Percentiles rank a stretch among this genome's conserved stretches.
phyloP scores from a whole-genome alignment of 2,113 vertebrate species.

The Nothoprocta pentlandii region DNA sequence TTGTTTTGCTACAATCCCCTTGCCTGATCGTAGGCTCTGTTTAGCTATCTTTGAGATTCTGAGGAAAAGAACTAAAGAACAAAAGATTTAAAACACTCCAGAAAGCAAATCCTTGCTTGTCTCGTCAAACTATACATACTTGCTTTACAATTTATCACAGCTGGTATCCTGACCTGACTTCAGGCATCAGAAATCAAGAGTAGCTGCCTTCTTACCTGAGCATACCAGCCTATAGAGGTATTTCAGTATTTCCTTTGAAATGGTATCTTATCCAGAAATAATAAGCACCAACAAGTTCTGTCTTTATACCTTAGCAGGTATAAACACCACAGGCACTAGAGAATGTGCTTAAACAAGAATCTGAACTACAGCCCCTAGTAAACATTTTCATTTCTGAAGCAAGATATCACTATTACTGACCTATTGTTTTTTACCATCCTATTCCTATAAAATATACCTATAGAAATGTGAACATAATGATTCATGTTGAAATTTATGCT shows the following conservation, averaged over 20 bases:
- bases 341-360: neutral
- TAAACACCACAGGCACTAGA: neutral
- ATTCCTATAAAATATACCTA: neutral
- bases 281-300: neutral
- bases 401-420: neutral
- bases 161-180: slow-evolving; percentile 72
- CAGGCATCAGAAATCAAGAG: slow-evolving; percentile 69
- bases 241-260: slow-evolving; percentile 67
- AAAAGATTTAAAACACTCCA: slow-evolving; percentile 62
- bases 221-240: slow-evolving; percentile 12
- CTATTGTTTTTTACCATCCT: neutral
- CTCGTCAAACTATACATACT: slow-evolving; percentile 64
- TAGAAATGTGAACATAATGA: neutral
- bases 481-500: neutral
- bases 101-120: slow-evolving; percentile 59
- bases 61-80: slow-evolving; percentile 60
- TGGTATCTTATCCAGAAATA: slow-evolving; percentile 4
- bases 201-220: slow-evolving; percentile 16
- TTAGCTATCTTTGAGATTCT: slow-evolving; percentile 57
- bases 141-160: slow-evolving; percentile 74
- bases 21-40: slow-evolving; percentile 18
- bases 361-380: neutral
- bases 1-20: neutral
- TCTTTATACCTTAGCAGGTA: neutral
- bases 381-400: neutral